phyloP scores from a whole-genome alignment of 2,797 vertebrate species.

The Sylvia borin region DNA sequence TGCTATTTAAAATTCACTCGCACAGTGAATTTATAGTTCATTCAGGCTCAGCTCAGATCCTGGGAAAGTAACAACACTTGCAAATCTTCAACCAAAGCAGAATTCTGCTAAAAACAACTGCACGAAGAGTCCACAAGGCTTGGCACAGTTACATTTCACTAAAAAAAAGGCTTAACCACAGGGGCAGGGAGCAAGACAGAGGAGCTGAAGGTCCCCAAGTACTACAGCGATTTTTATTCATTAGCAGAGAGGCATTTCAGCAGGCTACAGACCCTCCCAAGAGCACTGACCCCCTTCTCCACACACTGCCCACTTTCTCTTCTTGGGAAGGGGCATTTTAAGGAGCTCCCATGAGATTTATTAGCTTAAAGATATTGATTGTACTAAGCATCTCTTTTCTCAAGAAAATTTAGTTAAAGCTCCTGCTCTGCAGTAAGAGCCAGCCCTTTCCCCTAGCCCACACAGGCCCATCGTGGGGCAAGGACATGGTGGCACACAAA shows the following conservation, averaged over 20 bases:
- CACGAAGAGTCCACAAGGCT: background rate
- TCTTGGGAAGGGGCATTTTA: background rate
- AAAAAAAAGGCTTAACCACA: background rate
- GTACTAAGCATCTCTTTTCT: background rate
- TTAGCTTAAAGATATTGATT: background rate
- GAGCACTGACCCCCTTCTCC: background rate
- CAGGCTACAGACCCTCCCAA: background rate
- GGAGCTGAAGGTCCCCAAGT: background rate
- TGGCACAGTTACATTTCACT: background rate
- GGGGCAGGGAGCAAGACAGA: background rate
- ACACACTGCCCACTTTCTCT: background rate
- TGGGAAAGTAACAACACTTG: background rate
- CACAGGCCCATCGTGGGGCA: rapidly evolving
- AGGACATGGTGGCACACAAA: rapidly evolving
- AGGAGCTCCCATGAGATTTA: background rate
- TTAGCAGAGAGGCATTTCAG: background rate
- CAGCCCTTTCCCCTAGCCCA: background rate
- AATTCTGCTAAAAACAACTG: background rate
- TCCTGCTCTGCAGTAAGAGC: background rate
- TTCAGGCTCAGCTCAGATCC: background rate
- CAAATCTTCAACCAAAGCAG: background rate
- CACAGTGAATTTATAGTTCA: background rate
- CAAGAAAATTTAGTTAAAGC: background rate
- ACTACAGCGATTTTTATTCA: background rate
- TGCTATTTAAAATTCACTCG: background rate